These are phyloP conservation scores for Pogonocherus hispidulus DNA, from an alignment of 2,888 invertebrate species.

Conservation along the genomic window DNA sequence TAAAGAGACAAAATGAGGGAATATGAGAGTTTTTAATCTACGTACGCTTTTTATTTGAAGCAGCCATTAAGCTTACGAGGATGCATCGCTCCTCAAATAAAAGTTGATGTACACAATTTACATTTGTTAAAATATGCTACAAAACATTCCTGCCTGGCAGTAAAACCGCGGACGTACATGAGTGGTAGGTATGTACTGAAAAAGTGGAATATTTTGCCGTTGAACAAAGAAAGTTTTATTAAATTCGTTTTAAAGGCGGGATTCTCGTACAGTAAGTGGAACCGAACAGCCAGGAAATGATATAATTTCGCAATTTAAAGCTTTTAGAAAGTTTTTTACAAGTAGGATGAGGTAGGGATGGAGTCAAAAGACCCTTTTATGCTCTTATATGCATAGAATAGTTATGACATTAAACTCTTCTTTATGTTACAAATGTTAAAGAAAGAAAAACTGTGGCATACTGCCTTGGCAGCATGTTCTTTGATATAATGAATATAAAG, in stretches of 20 bases:
- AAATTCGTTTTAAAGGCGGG: neutral
- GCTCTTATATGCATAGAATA: too few relatives aligned
- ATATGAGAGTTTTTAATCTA: neutral
- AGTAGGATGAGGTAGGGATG: neutral
- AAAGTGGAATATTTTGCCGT: neutral
- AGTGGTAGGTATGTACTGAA: neutral
- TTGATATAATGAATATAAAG: too few relatives aligned
- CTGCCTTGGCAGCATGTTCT: too few relatives aligned
- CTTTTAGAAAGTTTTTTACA: slow-evolving; percentile 3
- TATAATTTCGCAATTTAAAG: neutral
- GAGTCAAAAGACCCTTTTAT: too few relatives aligned
- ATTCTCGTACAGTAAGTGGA: neutral
- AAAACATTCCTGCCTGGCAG: neutral
- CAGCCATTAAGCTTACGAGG: slow-evolving; percentile 3
- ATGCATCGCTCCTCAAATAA: slow-evolving; percentile 10
- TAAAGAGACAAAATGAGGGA: neutral
- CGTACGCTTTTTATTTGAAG: neutral
- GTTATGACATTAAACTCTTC: too few relatives aligned
- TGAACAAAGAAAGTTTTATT: neutral
- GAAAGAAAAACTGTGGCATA: too few relatives aligned
- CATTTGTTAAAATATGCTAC: slow-evolving; percentile 10
- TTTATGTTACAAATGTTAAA: too few relatives aligned
- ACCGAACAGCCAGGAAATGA: neutral
- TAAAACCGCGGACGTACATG: neutral
- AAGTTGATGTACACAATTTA: slow-evolving; percentile 18